These are phyloP conservation scores for Chaetogeoica ovagalla DNA, from an alignment of 2,888 invertebrate genomes.

Conservation along the genomic window DNA sequence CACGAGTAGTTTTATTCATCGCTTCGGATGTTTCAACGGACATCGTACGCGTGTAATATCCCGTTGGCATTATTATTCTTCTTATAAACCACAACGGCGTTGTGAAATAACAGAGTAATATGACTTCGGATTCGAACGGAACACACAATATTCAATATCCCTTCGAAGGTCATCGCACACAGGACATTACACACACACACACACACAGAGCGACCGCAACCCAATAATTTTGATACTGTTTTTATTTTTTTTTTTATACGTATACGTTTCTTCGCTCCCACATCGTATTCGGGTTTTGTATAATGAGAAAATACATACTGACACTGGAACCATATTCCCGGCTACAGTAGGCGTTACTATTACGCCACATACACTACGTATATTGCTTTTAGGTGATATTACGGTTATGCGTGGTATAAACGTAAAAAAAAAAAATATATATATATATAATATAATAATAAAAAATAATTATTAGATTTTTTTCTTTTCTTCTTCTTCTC, in stretches of 20 bases:
- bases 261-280: constrained; percentile 39
- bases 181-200: too few species aligned
- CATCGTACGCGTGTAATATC: too few species aligned
- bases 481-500: too few species aligned
- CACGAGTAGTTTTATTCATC: too few species aligned
- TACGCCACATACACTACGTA: constrained; percentile 8
- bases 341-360: constrained; percentile 41
- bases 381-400: constrained; percentile 50
- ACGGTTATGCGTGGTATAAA: constrained; percentile 16
- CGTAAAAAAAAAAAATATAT: constrained; percentile 24
- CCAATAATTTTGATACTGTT: constrained; percentile 50
- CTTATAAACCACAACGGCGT: constrained; percentile 29
- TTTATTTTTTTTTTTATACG: too few species aligned
- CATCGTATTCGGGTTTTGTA: constrained; percentile 46
- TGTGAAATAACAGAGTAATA: constrained; percentile 5
- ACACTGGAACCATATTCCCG: constrained; percentile 49
- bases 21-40: too few species aligned
- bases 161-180: constrained; percentile 50
- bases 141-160: constrained; percentile 35
- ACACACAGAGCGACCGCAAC: constrained; percentile 48
- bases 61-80: too few species aligned
- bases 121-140: constrained; percentile 25
- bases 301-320: constrained; percentile 48
- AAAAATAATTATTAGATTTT: constrained; percentile 48
- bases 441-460: not conserved